Conservation (phyloP, 2,888 invertebrate species). For the Megalurothrips usitatus region DNA sequence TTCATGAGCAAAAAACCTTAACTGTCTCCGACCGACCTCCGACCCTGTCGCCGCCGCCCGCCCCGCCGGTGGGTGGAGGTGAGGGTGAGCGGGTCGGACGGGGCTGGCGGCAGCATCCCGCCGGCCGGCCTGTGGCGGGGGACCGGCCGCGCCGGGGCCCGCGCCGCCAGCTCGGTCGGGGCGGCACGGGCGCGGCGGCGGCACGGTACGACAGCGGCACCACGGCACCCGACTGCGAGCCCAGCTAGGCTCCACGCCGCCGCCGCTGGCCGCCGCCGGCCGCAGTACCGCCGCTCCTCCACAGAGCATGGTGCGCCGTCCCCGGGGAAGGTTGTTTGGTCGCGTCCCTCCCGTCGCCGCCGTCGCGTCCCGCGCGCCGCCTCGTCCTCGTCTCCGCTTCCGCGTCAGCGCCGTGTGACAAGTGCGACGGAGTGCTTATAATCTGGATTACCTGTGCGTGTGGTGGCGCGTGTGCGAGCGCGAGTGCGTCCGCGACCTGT, state of each 20-base stretch:
- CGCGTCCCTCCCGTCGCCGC: not conserved
- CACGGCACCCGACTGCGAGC: not conserved
- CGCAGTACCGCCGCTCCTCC: not conserved
- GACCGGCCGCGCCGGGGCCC: not conserved
- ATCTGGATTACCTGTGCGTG: no score
- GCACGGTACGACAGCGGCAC: not conserved
- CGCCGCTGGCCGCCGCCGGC: not conserved
- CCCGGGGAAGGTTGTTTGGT: constrained; percentile 4
- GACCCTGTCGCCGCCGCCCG: no score
- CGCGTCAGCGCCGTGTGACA: not conserved
- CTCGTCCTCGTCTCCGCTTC: not conserved
- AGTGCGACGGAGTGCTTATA: no score
- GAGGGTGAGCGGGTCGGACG: not conserved
- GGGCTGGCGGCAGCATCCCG: not conserved
- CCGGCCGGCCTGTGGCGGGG: not conserved
- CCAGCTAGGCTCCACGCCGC: not conserved
- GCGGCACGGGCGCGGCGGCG: not conserved
- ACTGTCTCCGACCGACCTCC: no score
- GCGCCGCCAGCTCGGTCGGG: not conserved
- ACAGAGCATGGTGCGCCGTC: constrained; percentile 14
- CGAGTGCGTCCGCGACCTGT: not conserved
- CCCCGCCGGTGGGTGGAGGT: no score
- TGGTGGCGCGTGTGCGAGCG: not conserved
- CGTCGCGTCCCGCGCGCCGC: not conserved
- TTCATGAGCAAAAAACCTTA: no score